Evolutionary conservation across 1,140 invertebrate species (phyloP), one percentile per base, ranked within the genome.

Genomic region (Battus philenor): DNA sequence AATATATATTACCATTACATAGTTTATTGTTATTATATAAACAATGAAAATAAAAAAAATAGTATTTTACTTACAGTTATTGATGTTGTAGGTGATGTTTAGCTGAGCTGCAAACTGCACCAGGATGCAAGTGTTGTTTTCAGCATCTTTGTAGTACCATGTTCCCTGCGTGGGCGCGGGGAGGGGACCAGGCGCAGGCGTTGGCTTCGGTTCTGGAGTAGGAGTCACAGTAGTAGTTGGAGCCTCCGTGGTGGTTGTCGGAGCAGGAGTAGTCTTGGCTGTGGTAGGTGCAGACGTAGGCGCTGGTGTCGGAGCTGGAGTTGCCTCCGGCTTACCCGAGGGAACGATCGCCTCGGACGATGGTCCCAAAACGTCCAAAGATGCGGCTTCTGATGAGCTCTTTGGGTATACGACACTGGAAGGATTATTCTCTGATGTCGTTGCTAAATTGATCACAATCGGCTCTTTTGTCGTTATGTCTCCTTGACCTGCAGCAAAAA

Each of bases 91-190:
- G 3, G 86, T 88, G 20, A 92, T 70, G 57, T 90, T 90, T 7
- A 92, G 65, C 44, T 90, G 87, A 6, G 87, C 85, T 2, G 90
- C 90, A 88, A 92, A 90, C 67, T 89, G 74, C 1, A 90, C 62
- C 8, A 91, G 62, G 26, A 93, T 87, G 59, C 91, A 91, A 3
- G 86, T 86, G 1, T 75, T 64, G 46, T 86, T 87, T 4, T 60
- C 72, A 2, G 52, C 27, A 29, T 87, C 75, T 0, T 69, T 74
- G 49, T 64, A 83, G 0, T 50, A 32, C 91, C 91, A 92, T 47
- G 68, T 87, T 13, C 87, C 88, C 18, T 74, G 72, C 4, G 71
- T 60, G n/a, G 89, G 85, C 7, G 68, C 50, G 11, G 87, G 85
- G 17, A 77, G 59, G 0, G 87, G 80, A 4, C 74, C 61, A 0